Evolutionary conservation across 1,140 invertebrate species (phyloP), one percentile per base, ranked within the genome.

Genomic region (Euschistus heros): DNA sequence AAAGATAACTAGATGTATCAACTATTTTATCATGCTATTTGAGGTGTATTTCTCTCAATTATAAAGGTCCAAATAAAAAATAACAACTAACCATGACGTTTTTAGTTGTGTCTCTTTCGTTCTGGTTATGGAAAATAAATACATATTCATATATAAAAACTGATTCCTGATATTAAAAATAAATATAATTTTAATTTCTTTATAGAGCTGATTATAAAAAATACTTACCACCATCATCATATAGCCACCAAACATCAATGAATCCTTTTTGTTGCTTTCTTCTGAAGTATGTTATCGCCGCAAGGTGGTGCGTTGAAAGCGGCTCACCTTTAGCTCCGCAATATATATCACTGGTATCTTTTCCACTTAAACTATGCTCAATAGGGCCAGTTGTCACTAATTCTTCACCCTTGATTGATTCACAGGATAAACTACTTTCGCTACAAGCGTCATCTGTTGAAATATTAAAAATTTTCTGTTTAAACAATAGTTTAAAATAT

Each of bases 201-300:
- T 54, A 22, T 54, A 55, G 37, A 68, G 82, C 26, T 37, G 13
- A 37, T 37, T 13, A 10, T 10, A 37, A 37, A 37, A 37, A 37
- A 37, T 37, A 27, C 33, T 27, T 66, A 74, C 80, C 81, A 70
- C 81, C 85, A 74, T 87, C 84, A 74, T 87, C 84, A 73, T 82
- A 86, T 4, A 87, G 72, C 85, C 85, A 87, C 83, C 84, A 86
- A 14, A 86, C 82, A 74, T 86, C 84, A 65, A 86, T 82, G 27
- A 77, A 80, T 22, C 82, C 81, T 73, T 75, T 76, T 37, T 74
- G 73, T 66, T 77, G 76, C 68, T 77, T 78, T n/a, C 73, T 68
- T 62, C 74, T 71, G 70, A 79, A 79, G 44, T 72, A 70, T 0
- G 75, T 77, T 2, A 79, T 71, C 50, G 67, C 64, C 6, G 55